A percentile compares a stretch with the other conserved stretches of the same genome.
These are phyloP conservation scores for Exocentrus adspersus DNA, from an alignment of 2,888 invertebrate genomes.

Conservation along the genomic window DNA sequence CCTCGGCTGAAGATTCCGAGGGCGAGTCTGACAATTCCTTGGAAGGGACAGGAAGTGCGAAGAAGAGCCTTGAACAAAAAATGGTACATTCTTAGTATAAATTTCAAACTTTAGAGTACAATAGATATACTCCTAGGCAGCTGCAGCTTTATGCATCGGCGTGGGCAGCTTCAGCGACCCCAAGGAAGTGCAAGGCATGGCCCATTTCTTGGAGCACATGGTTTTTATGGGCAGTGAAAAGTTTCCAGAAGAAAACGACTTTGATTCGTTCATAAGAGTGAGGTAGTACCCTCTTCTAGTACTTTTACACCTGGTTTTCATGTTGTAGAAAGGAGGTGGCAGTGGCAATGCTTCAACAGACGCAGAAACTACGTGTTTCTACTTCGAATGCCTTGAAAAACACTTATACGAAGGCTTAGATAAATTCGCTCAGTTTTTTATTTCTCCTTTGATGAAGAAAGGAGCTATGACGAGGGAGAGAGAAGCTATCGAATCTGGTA, in stretches of 20 bases:
- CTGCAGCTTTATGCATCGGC: slow-evolving; percentile 79
- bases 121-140: slow-evolving; percentile 68
- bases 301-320: too few species aligned
- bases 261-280: slow-evolving; percentile 83
- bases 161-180: slow-evolving; percentile 87
- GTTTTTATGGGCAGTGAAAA: slow-evolving; percentile 95
- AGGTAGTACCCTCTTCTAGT: slow-evolving; percentile 59
- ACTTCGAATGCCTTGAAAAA: slow-evolving; percentile 88
- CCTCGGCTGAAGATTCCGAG: slow-evolving; percentile 48
- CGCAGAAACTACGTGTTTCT: slow-evolving; percentile 86
- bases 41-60: slow-evolving; percentile 43
- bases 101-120: too few species aligned
- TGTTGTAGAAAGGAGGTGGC: slow-evolving; percentile 79
- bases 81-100: slow-evolving; percentile 43
- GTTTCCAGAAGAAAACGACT: slow-evolving; percentile 86
- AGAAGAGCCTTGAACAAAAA: too few species aligned
- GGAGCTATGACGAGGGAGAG: slow-evolving; percentile 88
- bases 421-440: slow-evolving; percentile 89
- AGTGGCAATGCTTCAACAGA: slow-evolving; percentile 89
- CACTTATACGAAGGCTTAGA: slow-evolving; percentile 81
- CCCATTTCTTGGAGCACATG: slow-evolving; percentile 92
- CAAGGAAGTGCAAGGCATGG: slow-evolving; percentile 78
- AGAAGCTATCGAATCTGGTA: slow-evolving; percentile 88
- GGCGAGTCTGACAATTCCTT: slow-evolving; percentile 31
- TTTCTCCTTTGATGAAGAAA: slow-evolving; percentile 83